These are phyloP conservation scores for Marmota flaviventris DNA, from an alignment of 2,113 vertebrate species.

Conservation along the genomic window DNA sequence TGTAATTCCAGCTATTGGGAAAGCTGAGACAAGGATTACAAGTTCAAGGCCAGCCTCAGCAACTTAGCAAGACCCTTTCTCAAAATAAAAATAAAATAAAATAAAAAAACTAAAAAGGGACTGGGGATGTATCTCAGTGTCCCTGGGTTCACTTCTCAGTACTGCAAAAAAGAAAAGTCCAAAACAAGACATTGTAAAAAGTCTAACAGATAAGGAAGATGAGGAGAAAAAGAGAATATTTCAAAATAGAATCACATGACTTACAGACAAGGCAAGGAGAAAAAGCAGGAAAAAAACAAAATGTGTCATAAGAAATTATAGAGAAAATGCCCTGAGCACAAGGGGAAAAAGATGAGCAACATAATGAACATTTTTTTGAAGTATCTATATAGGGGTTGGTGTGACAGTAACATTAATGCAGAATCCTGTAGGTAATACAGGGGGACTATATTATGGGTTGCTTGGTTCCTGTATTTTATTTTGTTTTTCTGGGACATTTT, in stretches of 20 bases:
- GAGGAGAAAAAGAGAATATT: slow-evolving; percentile 47
- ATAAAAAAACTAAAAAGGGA: background rate
- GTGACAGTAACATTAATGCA: background rate
- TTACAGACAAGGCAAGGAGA: background rate
- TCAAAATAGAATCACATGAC: slow-evolving; percentile 42
- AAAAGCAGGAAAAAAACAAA: background rate
- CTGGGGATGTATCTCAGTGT: background rate
- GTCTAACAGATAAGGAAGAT: slow-evolving; percentile 19
- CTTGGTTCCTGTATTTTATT: slow-evolving; percentile 16
- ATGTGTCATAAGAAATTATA: background rate
- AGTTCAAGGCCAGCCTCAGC: background rate
- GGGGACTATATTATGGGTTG: background rate
- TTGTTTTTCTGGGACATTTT: background rate
- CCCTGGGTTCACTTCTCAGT: too few species aligned
- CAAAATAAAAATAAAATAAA: too few species aligned
- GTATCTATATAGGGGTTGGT: background rate
- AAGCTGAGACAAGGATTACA: background rate
- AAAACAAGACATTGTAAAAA: slow-evolving; percentile 44
- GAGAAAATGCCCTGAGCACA: background rate
- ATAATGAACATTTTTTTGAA: background rate
- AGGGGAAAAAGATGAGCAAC: background rate
- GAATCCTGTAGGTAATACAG: background rate
- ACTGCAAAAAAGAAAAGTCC: background rate
- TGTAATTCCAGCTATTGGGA: background rate
- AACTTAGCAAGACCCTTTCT: background rate